Evolutionary conservation across 2,113 vertebrate species (phyloP).

Genomic region (Vireo altiloquus): DNA sequence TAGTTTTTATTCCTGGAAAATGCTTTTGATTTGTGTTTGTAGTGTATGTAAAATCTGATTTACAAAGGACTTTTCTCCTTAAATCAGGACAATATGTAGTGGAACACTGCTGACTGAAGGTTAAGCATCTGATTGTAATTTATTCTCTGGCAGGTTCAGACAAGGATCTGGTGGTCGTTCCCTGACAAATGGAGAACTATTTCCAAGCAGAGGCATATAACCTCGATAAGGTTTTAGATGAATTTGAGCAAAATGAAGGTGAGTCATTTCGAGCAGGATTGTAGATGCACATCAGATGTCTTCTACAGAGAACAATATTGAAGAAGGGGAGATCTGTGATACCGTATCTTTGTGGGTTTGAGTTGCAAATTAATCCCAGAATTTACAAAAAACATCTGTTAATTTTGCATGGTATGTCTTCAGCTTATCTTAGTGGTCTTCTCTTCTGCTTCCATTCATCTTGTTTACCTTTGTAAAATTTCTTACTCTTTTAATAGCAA

Average conservation of each 20-base stretch:
- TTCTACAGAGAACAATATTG: neutral
- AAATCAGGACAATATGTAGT: neutral
- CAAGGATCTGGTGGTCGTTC: slow-evolving; percentile 80
- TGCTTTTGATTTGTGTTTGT: neutral
- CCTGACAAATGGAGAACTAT: slow-evolving; percentile 99
- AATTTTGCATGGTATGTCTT: neutral
- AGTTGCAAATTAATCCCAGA: neutral
- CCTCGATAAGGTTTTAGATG: slow-evolving; percentile 99
- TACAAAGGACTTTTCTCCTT: neutral
- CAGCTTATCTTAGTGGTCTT: neutral
- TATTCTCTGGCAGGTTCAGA: slow-evolving; percentile 77
- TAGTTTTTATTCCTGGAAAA: neutral
- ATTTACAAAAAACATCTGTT: neutral
- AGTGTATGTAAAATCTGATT: neutral
- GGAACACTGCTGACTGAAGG: neutral
- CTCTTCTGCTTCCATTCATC: neutral
- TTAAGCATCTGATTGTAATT: slow-evolving; percentile 13
- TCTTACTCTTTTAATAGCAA: neutral
- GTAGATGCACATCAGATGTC: neutral
- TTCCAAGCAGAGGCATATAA: slow-evolving; percentile 99
- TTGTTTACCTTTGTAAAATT: neutral
- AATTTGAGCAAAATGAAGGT: slow-evolving; percentile 99
- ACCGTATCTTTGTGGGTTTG: neutral
- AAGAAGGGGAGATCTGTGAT: neutral
- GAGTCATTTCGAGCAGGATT: slow-evolving; percentile 42